Evolutionary conservation across 2,113 vertebrate species (phyloP).

Genomic region (Chionomys nivalis): DNA sequence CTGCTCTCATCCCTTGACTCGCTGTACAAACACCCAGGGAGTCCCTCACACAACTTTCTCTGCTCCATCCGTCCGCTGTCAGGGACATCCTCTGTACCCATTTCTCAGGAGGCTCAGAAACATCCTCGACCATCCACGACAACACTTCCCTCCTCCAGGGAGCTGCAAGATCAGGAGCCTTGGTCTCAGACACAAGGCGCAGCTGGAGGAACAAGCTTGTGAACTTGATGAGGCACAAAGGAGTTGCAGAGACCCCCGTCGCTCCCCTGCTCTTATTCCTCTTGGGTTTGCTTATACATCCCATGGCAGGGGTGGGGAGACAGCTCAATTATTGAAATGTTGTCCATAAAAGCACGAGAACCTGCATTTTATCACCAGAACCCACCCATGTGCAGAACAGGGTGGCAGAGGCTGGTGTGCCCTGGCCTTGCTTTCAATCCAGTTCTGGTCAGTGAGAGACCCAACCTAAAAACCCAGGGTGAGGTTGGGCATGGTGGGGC

Average conservation of each 20-base stretch:
- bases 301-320: neutral
- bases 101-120: neutral
- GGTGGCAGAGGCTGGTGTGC: neutral
- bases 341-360: neutral
- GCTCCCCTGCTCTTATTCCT: neutral
- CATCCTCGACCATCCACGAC: neutral
- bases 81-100: neutral
- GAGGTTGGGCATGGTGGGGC: neutral
- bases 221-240: neutral
- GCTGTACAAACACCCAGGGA: neutral
- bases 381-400: neutral
- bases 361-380: neutral
- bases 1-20: neutral
- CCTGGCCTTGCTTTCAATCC: neutral
- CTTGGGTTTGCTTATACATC: neutral
- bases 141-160: neutral
- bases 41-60: neutral
- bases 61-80: neutral
- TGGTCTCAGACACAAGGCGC: neutral
- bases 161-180: neutral
- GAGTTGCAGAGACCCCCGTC: neutral
- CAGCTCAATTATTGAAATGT: neutral
- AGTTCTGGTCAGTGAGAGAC: neutral
- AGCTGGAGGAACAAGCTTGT: too few relatives aligned
- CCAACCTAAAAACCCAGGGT: neutral